A percentile compares a stretch with the other conserved stretches of the same genome.
These are phyloP conservation scores for Phyllostomus discolor DNA, from an alignment of 2,113 vertebrate genomes.

Conservation along the genomic window DNA sequence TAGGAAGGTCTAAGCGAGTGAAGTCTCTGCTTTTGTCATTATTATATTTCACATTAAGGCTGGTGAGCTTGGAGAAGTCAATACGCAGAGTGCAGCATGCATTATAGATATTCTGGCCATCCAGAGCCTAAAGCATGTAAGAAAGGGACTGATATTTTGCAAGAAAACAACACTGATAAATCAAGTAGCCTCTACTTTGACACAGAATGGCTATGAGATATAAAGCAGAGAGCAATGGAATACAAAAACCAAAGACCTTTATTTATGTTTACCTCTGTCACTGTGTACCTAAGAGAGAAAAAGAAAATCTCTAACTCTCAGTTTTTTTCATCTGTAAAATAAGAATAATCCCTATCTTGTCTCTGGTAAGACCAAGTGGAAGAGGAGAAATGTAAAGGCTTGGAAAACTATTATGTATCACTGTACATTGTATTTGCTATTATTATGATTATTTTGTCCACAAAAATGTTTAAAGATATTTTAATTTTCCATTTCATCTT, in stretches of 20 bases:
- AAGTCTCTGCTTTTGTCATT: slow-evolving; percentile 91
- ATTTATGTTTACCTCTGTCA: not conserved
- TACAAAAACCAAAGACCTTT: not conserved
- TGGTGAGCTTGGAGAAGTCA: slow-evolving; percentile 87
- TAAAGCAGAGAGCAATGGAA: slow-evolving; percentile 10
- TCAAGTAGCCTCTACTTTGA: not conserved
- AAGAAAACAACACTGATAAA: slow-evolving; percentile 42
- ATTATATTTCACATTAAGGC: slow-evolving; percentile 89
- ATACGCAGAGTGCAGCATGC: slow-evolving; percentile 86
- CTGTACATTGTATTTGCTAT: not conserved
- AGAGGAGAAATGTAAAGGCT: not conserved
- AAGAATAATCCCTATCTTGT: not conserved
- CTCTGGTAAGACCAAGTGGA: not conserved
- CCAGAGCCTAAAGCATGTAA: slow-evolving; percentile 79
- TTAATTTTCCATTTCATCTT: slow-evolving; percentile 22
- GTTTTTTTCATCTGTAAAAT: slow-evolving; percentile 3
- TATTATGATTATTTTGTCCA: not conserved
- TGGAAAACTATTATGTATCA: not conserved
- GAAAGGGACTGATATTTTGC: slow-evolving; percentile 45
- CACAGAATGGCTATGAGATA: not conserved
- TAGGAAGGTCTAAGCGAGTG: slow-evolving; percentile 87
- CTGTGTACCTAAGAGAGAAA: not conserved
- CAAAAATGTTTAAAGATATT: slow-evolving; percentile 15
- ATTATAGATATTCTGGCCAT: slow-evolving; percentile 86
- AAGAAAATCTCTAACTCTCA: slow-evolving; percentile 15